Conservation (phyloP, 2,797 vertebrate species). For the Moxostoma hubbsi region DNA sequence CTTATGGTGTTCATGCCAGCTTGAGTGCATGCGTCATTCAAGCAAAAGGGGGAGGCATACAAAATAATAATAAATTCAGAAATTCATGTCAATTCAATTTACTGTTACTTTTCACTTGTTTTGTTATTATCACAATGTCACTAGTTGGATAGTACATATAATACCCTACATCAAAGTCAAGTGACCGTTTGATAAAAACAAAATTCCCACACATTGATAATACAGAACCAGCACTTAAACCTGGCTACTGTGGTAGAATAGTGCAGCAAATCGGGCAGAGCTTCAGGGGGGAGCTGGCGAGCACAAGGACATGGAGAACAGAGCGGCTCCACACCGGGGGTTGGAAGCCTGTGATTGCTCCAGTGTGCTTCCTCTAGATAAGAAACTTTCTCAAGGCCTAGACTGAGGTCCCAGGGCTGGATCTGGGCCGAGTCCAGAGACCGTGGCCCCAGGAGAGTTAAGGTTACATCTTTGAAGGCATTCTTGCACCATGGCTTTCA, state of each 20-base stretch:
- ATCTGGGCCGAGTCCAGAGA: constrained; percentile 66
- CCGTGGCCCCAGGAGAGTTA: constrained; percentile 47
- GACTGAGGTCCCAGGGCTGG: constrained; percentile 57
- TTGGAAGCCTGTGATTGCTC: constrained; percentile 71
- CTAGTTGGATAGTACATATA: too few species aligned
- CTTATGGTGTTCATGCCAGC: too few species aligned
- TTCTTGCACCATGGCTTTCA: constrained; percentile 5
- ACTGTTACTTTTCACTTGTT: too few species aligned
- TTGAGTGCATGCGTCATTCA: too few species aligned
- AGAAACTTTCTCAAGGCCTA: constrained; percentile 72
- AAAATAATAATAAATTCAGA: too few species aligned
- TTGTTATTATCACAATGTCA: too few species aligned
- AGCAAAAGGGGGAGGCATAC: too few species aligned
- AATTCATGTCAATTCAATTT: too few species aligned
- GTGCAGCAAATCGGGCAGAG: constrained; percentile 41
- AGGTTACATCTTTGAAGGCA: constrained; percentile 35
- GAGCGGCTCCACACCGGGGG: constrained; percentile 60
- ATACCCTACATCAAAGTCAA: background rate
- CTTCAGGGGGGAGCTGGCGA: constrained; percentile 50
- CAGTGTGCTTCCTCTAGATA: constrained; percentile 81
- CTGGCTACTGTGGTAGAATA: background rate
- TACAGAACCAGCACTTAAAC: background rate
- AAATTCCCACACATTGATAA: background rate
- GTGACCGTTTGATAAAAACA: background rate
- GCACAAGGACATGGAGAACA: constrained; percentile 62